Base-by-base conservation (phyloP, 2,888 invertebrate species). In the Lepidocyrtoides sp. region DNA sequence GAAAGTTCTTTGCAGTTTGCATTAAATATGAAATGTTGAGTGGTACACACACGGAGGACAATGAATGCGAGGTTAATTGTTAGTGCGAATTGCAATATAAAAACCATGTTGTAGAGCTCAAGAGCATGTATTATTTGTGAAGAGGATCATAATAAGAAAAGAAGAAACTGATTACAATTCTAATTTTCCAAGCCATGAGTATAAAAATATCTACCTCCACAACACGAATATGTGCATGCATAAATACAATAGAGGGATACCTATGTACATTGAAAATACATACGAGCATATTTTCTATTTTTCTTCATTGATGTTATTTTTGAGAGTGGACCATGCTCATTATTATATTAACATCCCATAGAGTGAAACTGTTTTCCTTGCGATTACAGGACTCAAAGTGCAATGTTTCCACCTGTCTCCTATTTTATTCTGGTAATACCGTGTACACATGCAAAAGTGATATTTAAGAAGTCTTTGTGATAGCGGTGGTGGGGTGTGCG, bases 341-440 rank as follows among this genome's bases (percentile, higher is more conserved):
- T 79, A 79, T 69, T 66, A 79, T 79, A 79, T 69, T 66, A 79
- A 69, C 66, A 88, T 81, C 79, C 69, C 79, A 32, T 88, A 36
- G 87, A 88, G 51, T 51, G 54, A 41, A 66, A 66, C 69, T 32
- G 48, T 77, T 88, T 51, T 66, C 48, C 51, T 63, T 66, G 5
- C 26, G 63, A 88, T 88, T 88, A 57, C 82, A 44, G 60, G 44
- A 17, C 57, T 57, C 29, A 72, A 41, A 81, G 57, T 89, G 89
- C 60, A 82, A 89, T 81, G 82, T 57, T 89, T 88, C 72, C 89
- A 82, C 82, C 82, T 89, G 89, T 72, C 89, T 75, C 79, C 88
- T 82, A 82, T 57, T 82, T 89, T 82, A 72, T 23, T 48, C 44
- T 51, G 66, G 36, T 89, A 89, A 89, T 89, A 89, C 57, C 60